Percentiles rank a stretch among this genome's conserved stretches.
Conservation (phyloP, 2,888 invertebrate genomes). For the Spisula subtruncata region DNA sequence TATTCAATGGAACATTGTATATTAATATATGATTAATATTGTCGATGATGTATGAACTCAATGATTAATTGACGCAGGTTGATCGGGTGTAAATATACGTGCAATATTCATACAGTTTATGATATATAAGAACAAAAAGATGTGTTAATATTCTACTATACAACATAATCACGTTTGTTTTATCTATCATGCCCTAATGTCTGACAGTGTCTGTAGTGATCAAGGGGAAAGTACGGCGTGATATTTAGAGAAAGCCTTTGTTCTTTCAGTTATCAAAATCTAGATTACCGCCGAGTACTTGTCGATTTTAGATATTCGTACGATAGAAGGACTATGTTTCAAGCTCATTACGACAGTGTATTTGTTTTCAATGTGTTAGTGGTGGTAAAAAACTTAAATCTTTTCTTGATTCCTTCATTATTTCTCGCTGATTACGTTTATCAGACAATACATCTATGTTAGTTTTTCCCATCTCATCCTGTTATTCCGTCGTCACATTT, state of each 20-base stretch:
- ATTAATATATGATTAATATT: too few relatives aligned
- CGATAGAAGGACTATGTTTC: constrained; percentile 38
- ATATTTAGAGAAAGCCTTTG: constrained; percentile 50
- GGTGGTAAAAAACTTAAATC: constrained; percentile 50
- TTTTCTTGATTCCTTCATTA: constrained; percentile 37
- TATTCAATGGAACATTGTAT: too few relatives aligned
- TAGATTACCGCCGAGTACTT: constrained; percentile 39
- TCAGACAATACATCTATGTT: constrained; percentile 2
- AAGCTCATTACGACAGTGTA: constrained; percentile 48
- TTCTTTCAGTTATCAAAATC: constrained; percentile 50
- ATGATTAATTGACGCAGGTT: background rate
- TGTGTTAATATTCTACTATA: background rate
- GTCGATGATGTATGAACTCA: background rate
- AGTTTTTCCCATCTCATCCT: background rate
- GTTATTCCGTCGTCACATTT: background rate
- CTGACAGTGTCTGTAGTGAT: constrained; percentile 15
- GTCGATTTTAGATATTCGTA: constrained; percentile 45
- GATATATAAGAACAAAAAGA: constrained; percentile 1
- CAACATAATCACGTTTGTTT: constrained; percentile 33
- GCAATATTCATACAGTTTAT: background rate
- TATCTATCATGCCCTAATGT: constrained; percentile 34
- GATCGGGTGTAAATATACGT: background rate
- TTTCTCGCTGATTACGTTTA: constrained; percentile 29
- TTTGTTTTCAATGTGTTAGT: constrained; percentile 54
- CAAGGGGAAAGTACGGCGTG: constrained; percentile 31